Conservation (phyloP, 2,113 vertebrate species). For the Gavialis gangeticus region DNA sequence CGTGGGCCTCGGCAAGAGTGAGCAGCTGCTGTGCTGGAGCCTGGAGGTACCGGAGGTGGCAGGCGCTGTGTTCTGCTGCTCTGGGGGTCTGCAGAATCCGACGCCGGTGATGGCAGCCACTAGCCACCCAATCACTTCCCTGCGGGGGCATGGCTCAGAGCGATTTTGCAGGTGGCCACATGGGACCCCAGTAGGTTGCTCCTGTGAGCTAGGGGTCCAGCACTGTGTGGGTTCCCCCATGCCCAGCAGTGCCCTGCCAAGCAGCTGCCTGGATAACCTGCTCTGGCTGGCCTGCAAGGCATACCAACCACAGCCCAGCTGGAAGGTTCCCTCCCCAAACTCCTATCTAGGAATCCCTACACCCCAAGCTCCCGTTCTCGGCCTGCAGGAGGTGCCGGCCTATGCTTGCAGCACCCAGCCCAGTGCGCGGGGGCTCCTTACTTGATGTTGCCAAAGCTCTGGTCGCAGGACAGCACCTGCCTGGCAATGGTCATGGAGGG, state of each 20-base stretch:
- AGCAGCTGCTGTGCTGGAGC: neutral
- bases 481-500: slow-evolving; percentile 87
- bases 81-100: neutral
- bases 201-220: neutral
- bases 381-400: no score
- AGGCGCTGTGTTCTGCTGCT: neutral
- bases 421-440: slow-evolving; percentile 54
- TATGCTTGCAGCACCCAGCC: no score
- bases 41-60: slow-evolving; percentile 3
- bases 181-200: neutral
- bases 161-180: no score
- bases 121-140: slow-evolving; percentile 91
- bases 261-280: no score
- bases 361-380: neutral
- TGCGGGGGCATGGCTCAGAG: slow-evolving; percentile 30
- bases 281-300: no score
- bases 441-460: slow-evolving; percentile 86
- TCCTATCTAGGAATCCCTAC: neutral
- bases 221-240: no score
- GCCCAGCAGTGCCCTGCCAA: neutral
- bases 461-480: slow-evolving; percentile 86
- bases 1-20: neutral
- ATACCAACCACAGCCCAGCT: no score
- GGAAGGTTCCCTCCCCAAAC: no score
- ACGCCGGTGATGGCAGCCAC: slow-evolving; percentile 78